Evolutionary conservation across 2,888 invertebrate species (phyloP), one percentile per base, ranked within the genome.

Genomic region (Xestia xanthographa): DNA sequence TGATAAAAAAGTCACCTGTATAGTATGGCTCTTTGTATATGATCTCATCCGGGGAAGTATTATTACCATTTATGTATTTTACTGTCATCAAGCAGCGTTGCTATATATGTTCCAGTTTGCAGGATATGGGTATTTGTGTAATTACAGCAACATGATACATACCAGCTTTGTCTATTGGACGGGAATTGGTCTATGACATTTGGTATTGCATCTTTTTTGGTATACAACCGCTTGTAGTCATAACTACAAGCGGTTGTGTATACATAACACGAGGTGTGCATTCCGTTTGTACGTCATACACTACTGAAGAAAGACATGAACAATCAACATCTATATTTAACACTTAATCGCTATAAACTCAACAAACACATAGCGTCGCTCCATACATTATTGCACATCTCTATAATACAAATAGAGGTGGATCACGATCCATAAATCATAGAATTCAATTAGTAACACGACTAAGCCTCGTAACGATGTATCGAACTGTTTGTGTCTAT

Each of bases 371-470:
- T 48, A 22, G 20, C 80, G 8, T 29, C 26, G n/a, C n/a, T 43
- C 34, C 22, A 66, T 63, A 74, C 22, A 69, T 68, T 67, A 74
- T 38, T 75, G 34, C 45, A 72, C 66, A 75, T 62, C 71, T 69
- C 81, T 69, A 66, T 66, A 72, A 70, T 48, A 70, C 80, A 72
- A 73, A 80, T 50, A 75, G 72, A 62, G 67, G 73, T 75, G 69
- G 60, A 76, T 83, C 79, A 69, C 72, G 79, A 86, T 87, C 88
- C 90, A 92, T 92, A 92, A 92, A 92, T 93, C 92, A 92, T 91
- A 91, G 88, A 91, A 92, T 93, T 93, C 92, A 92, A 93, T 93
- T 93, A 92, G 91, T 89, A 89, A 87, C 81, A 77, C 85, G 73
- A 80, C 86, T 90, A 88, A 91, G 87, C 90, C 75, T 78, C 78